Conservation (phyloP, 2,113 vertebrate genomes). For the Pelvicachromis taeniatus region DNA sequence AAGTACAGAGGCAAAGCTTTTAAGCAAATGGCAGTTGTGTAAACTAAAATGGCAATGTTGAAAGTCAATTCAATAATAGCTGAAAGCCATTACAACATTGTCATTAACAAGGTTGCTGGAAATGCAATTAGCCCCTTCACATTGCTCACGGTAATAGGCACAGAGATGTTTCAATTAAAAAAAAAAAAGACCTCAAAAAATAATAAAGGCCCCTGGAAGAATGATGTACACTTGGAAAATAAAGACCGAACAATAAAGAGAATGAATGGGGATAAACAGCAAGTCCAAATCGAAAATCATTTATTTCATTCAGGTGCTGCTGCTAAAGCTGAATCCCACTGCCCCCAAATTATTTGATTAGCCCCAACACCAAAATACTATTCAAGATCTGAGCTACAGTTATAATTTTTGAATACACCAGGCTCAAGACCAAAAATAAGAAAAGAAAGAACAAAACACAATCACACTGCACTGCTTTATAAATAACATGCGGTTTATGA, state of each 20-base stretch:
- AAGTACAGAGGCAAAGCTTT: slow-evolving; percentile 50
- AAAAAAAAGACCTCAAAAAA: background rate
- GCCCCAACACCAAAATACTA: background rate
- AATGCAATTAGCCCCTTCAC: slow-evolving; percentile 66
- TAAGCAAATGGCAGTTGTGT: slow-evolving; percentile 56
- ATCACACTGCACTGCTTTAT: background rate
- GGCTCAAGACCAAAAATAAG: background rate
- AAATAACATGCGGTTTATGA: background rate
- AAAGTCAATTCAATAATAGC: slow-evolving; percentile 47
- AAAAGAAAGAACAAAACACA: background rate
- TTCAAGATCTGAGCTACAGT: background rate
- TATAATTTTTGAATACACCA: background rate
- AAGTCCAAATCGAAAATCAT: background rate
- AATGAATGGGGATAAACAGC: background rate
- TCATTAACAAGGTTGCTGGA: slow-evolving; percentile 60
- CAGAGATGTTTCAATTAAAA: slow-evolving; percentile 25
- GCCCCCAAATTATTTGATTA: background rate
- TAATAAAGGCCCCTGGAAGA: background rate
- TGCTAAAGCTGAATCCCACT: background rate
- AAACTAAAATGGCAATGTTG: slow-evolving; percentile 45
- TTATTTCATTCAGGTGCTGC: background rate
- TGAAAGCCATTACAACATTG: slow-evolving; percentile 59
- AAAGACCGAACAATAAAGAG: background rate
- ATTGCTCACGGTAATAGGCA: slow-evolving; percentile 44
- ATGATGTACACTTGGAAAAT: background rate